Evolutionary conservation across 2,113 vertebrate genomes (phyloP).

Genomic region (Notarius lentiginosus): DNA sequence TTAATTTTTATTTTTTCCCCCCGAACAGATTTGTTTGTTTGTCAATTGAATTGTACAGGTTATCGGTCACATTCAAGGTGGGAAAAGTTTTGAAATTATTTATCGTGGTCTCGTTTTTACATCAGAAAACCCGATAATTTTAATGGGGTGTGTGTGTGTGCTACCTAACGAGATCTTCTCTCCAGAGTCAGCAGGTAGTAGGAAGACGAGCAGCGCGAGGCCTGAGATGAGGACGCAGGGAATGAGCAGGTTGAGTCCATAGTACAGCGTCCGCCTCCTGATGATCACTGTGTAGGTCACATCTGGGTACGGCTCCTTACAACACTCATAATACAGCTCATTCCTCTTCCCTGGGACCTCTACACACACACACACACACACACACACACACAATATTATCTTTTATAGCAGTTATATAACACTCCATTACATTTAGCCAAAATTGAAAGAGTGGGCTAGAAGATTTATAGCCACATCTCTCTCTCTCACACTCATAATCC

Average conservation of each 20-base stretch:
- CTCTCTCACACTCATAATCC: not conserved
- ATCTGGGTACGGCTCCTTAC: slow-evolving; percentile 88
- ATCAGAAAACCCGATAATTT: too few species aligned
- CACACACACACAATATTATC: not conserved
- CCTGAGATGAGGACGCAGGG: slow-evolving; percentile 88
- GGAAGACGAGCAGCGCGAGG: slow-evolving; percentile 85
- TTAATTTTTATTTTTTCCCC: too few species aligned
- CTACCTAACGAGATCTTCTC: slow-evolving; percentile 84
- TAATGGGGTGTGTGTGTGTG: not conserved
- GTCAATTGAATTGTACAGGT: too few species aligned
- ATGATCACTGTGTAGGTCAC: slow-evolving; percentile 89
- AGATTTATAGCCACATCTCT: not conserved
- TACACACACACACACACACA: slow-evolving; percentile 53
- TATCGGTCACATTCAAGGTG: too few species aligned
- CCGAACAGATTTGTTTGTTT: too few species aligned
- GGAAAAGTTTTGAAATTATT: too few species aligned
- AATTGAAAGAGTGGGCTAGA: not conserved
- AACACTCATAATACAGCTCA: slow-evolving; percentile 88
- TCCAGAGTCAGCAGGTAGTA: slow-evolving; percentile 87
- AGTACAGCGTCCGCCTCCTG: slow-evolving; percentile 85
- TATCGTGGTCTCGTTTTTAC: too few species aligned
- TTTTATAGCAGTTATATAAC: not conserved
- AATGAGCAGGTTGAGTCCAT: slow-evolving; percentile 87
- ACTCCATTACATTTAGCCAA: not conserved
- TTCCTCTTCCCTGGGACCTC: slow-evolving; percentile 86